These are phyloP conservation scores for Ochotona curzoniae DNA, from an alignment of 2,113 vertebrate genomes.

Conservation along the genomic window DNA sequence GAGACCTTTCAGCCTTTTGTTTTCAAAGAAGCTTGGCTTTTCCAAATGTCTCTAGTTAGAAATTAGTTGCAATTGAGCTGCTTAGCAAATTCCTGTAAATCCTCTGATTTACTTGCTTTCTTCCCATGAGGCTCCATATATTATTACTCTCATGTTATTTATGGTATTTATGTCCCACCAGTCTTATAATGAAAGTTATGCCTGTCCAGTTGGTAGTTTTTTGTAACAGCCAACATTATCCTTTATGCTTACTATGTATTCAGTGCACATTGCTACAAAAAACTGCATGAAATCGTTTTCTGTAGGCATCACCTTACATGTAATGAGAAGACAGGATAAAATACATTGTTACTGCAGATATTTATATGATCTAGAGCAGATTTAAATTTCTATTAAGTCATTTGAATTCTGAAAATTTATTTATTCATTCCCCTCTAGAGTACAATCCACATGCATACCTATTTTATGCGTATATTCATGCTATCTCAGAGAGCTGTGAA, in stretches of 20 bases:
- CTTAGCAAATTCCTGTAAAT: not conserved
- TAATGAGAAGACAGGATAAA: slow-evolving; percentile 45
- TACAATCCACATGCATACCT: not conserved
- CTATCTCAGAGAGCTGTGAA: not conserved
- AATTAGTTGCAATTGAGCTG: not conserved
- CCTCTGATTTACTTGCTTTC: not conserved
- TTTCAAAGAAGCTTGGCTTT: not conserved
- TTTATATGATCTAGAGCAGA: not conserved
- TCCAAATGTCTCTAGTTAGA: not conserved
- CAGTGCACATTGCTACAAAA: not conserved
- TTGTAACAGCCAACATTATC: not conserved
- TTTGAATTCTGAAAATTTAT: slow-evolving; percentile 51
- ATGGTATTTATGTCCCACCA: not conserved
- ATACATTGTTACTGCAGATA: not conserved
- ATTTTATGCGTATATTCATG: slow-evolving; percentile 65
- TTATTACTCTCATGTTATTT: not conserved
- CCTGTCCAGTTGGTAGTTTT: not conserved
- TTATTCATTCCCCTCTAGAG: not conserved
- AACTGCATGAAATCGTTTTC: not conserved
- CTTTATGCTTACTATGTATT: not conserved
- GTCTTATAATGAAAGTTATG: not conserved
- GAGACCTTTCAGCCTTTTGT: not conserved
- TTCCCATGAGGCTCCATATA: not conserved
- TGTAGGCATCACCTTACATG: not conserved
- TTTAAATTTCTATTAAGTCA: slow-evolving; percentile 46